Evolutionary conservation across 2,888 invertebrate species (phyloP).

Genomic region (Kryphioiulus occultus): DNA sequence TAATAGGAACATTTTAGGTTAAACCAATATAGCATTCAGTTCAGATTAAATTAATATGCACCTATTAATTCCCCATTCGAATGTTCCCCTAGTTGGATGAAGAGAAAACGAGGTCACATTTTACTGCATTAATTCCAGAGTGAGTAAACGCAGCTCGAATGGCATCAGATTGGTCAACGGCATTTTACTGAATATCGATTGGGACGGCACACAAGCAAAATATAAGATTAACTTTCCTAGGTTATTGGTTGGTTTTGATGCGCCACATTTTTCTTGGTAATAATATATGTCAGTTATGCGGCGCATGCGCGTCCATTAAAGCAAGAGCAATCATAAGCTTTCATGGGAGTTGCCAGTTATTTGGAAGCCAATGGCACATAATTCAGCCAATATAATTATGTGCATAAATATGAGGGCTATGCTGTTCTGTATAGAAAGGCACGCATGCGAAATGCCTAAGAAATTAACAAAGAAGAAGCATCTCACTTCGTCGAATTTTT

Average conservation of each 20-base stretch:
- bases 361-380: background rate
- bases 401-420: background rate
- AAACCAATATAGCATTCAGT: background rate
- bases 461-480: background rate
- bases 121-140: background rate
- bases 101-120: constrained; percentile 11
- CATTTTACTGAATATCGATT: constrained; percentile 18
- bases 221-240: constrained; percentile 32
- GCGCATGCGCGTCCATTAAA: constrained; percentile 11
- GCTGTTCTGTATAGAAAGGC: too few species aligned
- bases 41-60: background rate
- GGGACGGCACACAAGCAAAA: constrained; percentile 15
- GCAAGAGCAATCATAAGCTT: constrained; percentile 7
- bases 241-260: constrained; percentile 34
- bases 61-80: background rate
- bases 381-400: background rate
- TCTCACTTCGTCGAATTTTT: background rate
- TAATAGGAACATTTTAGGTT: background rate
- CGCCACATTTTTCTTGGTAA: constrained; percentile 34
- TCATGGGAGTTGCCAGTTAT: background rate
- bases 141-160: background rate
- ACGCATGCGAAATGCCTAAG: too few species aligned
- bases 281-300: constrained; percentile 1
- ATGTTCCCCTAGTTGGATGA: background rate
- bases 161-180: constrained; percentile 32